Base-by-base conservation (phyloP, 2,797 vertebrate species). In the Trachurus trachurus region DNA sequence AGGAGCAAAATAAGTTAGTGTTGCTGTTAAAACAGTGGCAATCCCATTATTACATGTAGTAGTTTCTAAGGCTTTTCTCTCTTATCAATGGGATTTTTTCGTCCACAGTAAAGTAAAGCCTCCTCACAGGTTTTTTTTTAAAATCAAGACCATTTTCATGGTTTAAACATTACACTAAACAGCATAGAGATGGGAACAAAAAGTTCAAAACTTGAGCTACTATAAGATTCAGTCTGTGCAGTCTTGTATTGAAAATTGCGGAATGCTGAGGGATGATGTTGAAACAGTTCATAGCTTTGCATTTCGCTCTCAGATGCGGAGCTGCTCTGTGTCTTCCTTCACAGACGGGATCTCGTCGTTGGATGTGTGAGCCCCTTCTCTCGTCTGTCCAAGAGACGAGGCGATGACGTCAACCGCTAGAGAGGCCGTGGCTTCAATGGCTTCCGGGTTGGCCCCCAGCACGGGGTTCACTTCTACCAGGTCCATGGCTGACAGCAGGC, bases 381-480 rank as follows among this genome's bases (percentile, higher is more conserved):
- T 96, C 17, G 96, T 96, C 93, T 98, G 97, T 47, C 98, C 98
- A 81, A 99, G 95, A 79, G 96, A 96, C 0, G 98, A 97, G 0
- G 96, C 96, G 6, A 99, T 97, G 84, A 99, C 96, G 0, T 99
- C 97, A 0, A 99, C 96, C 1, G 98, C 98, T 16, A 99, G 89
- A 6, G 91, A 88, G 2, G 96, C 96, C 5, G 98, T 99, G 72
- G 96, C 94, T 5, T 96, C 96, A 71, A 96, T 96, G 19, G 96
- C 97, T 68, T 98, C 96, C 0, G 88, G 94, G 74, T 87, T 97
- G 0, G 95, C 89, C 11, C 96, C 98, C 56, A 98, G 87, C 63
- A 87, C 16, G 1, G 98, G 98, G 89, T 99, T 99, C 29, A 99
- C 98, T 90, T 99, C 98, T 39, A 99, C 98, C 82, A 99, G 88